phyloP scores from a whole-genome alignment of 2,113 vertebrate genomes.

The Microtus ochrogaster region DNA sequence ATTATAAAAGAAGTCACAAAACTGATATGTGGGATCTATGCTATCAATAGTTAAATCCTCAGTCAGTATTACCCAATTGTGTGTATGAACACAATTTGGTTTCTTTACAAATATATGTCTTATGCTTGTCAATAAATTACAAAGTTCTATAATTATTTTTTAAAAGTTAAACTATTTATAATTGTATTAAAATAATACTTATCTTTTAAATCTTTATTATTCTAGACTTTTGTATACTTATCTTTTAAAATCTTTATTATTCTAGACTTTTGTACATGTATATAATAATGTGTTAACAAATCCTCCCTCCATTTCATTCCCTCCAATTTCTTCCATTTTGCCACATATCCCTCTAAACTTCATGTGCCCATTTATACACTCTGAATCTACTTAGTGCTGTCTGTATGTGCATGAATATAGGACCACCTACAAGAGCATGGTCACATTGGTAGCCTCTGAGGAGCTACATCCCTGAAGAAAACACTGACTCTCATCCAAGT shows the following conservation, averaged over 20 bases:
- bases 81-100: neutral
- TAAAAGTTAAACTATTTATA: neutral
- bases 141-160: neutral
- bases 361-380: neutral
- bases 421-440: too few relatives aligned
- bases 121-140: neutral
- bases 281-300: neutral
- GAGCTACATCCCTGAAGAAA: neutral
- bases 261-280: neutral
- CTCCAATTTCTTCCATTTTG: neutral
- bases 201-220: neutral
- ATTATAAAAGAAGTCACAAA: neutral
- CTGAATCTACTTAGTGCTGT: neutral
- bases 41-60: neutral
- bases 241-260: neutral
- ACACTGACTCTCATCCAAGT: neutral
- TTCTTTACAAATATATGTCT: neutral
- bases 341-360: neutral
- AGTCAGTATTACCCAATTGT: neutral
- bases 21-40: too few relatives aligned
- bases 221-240: neutral
- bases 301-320: neutral
- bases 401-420: neutral
- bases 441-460: neutral
- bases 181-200: neutral